Percentiles rank a stretch among this genome's conserved stretches.
Evolutionary conservation across 2,113 vertebrate species (phyloP).

Genomic region (Thermophis baileyi): DNA sequence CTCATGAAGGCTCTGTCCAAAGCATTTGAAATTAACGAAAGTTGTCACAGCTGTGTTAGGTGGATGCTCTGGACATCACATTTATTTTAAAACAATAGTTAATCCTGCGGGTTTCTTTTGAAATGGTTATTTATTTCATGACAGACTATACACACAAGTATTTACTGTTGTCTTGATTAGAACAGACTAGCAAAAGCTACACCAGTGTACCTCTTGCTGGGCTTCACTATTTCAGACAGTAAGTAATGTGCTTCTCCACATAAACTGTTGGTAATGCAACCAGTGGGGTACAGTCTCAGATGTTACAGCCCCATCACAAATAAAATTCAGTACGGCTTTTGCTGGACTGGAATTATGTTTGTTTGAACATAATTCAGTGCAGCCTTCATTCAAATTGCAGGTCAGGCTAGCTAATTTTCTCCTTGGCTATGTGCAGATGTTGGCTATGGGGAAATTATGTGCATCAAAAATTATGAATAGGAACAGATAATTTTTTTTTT

Average conservation of each 20-base stretch:
- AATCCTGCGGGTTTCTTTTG: neutral
- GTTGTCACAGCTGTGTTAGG: neutral
- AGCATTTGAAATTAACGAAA: neutral
- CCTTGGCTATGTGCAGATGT: neutral
- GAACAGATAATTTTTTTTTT: neutral
- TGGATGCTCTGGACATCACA: neutral
- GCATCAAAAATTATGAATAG: neutral
- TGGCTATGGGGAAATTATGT: neutral
- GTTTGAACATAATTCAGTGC: neutral
- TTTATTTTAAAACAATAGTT: neutral
- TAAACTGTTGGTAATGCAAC: neutral
- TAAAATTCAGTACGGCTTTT: neutral
- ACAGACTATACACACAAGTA: neutral
- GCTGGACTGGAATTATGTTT: neutral
- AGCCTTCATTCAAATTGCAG: neutral
- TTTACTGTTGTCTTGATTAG: neutral
- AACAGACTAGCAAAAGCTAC: neutral
- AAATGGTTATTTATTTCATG: neutral
- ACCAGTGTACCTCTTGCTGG: neutral
- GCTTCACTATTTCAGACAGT: neutral
- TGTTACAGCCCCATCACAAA: neutral
- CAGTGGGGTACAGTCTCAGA: neutral
- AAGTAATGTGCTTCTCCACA: neutral
- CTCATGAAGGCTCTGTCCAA: neutral
- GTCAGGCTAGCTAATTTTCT: neutral